Evolutionary conservation across 2,797 vertebrate species (phyloP), one percentile per base, ranked within the genome.

Genomic region (Octomys mimax): DNA sequence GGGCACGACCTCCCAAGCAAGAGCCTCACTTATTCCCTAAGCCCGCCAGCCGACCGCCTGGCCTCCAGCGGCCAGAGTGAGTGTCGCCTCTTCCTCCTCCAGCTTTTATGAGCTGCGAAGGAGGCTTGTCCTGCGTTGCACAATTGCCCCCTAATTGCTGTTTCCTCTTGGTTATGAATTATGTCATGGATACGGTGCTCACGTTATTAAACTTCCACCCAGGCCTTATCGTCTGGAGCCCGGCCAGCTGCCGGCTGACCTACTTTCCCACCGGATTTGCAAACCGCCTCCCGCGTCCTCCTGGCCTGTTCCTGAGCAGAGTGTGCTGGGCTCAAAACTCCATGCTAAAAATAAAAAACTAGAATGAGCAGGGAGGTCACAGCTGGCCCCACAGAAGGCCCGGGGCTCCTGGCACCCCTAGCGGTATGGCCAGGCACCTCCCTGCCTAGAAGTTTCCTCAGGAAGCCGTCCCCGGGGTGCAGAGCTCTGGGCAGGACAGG

Each of bases 31-130:
- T 97, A 93, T 89, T 93, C 77, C 59, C 92, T 3, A 16, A 4
- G 24, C 46, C 81, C 75, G 0, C 0, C 16, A 0, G 28, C 73
- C 0, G 13, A 57, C 14, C 2, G 71, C 70, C 26, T 5, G 0
- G 73, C 83, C 80, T 79, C 77, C 52, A 5, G 46, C 9, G 36
- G 85, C 64, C 16, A 1, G 77, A 33, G 59, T 28, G 87, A 66
- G 89, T 2, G 0, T 59, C 8, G 4, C 70, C 75, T 89, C 95
- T 81, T 62, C 95, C 95, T 87, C 89, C 92, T 87, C 92, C 95
- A 80, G 92, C 96, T 95, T 98, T 98, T 98, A 98, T 97, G 97
- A 97, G 97, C 97, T 97, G 97, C 57, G 96, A 98, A 97, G 97
- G 93, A 91, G 59, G 91, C 97, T 91, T 91, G 95, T 94, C 96